A percentile compares a stretch with the other conserved stretches of the same genome.
These are phyloP conservation scores for Strigamia crassipes DNA, from an alignment of 2,888 invertebrate genomes.

Conservation along the genomic window DNA sequence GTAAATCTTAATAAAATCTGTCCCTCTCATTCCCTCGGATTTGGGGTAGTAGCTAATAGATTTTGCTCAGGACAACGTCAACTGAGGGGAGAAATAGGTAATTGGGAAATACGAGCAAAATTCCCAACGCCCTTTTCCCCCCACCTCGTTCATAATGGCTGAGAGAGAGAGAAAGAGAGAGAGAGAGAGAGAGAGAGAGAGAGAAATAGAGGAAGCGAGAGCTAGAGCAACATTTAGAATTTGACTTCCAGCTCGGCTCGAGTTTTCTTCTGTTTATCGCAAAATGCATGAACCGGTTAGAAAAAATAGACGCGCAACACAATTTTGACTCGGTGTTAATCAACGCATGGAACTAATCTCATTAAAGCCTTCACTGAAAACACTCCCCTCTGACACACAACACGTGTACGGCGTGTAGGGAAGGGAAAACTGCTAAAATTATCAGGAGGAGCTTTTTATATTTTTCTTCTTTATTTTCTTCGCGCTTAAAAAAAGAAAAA, in stretches of 20 bases:
- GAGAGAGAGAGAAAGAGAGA: background rate
- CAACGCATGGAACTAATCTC: conserved; percentile 42
- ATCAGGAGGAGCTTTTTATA: conserved; percentile 25
- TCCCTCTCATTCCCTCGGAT: conserved; percentile 31
- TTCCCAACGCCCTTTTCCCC: conserved; percentile 15
- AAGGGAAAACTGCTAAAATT: conserved; percentile 27
- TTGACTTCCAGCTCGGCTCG: background rate
- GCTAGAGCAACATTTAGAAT: background rate
- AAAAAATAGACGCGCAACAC: conserved; percentile 10
- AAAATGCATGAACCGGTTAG: background rate
- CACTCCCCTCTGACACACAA: conserved; percentile 40
- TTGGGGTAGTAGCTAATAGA: conserved; percentile 4
- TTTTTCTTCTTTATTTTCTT: background rate
- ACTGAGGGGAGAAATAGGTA: conserved; percentile 32
- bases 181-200: background rate
- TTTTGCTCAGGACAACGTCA: conserved; percentile 12
- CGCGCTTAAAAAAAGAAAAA: background rate
- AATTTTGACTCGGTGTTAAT: conserved; percentile 33
- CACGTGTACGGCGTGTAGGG: conserved; percentile 8
- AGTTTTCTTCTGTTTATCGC: background rate
- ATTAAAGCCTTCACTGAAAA: conserved; percentile 30
- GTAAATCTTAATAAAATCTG: conserved; percentile 42
- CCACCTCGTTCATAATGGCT: conserved; percentile 9
- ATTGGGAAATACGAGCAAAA: conserved; percentile 34
- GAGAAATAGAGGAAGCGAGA: background rate